Conservation (phyloP, 2,113 vertebrate species). For the Probosciger aterrimus region DNA sequence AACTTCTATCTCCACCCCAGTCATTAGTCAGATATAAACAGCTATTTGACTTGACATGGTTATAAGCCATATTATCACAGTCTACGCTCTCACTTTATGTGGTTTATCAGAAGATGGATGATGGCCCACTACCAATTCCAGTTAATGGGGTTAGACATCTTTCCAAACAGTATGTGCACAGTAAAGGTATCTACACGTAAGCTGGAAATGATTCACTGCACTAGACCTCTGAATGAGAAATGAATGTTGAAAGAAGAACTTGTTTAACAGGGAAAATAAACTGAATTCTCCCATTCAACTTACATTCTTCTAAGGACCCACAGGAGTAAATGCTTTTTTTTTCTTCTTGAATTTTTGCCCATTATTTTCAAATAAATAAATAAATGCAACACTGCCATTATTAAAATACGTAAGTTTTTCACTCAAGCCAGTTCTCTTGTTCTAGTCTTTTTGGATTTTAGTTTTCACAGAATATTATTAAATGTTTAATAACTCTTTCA, state of each 20-base stretch:
- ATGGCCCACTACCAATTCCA: background rate
- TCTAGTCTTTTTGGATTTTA: background rate
- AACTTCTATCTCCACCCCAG: background rate
- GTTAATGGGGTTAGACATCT: background rate
- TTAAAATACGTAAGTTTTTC: background rate
- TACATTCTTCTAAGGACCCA: background rate
- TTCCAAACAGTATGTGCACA: background rate
- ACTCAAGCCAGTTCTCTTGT: background rate
- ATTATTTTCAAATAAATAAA: background rate
- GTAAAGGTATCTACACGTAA: background rate
- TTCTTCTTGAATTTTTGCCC: background rate
- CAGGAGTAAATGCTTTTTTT: background rate
- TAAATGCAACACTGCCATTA: background rate
- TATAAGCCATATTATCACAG: background rate
- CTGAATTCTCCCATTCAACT: background rate
- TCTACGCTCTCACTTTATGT: background rate
- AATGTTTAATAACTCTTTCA: background rate
- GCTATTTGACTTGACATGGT: background rate
- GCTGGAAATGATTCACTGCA: background rate
- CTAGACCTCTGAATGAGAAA: background rate
- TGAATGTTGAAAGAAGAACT: background rate
- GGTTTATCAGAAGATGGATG: background rate
- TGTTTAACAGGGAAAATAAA: background rate
- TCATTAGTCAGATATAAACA: slow-evolving; percentile 28
- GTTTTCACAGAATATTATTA: background rate